Conservation (phyloP, 1,140 invertebrate genomes). For the Zaprionus davidi region DNA sequence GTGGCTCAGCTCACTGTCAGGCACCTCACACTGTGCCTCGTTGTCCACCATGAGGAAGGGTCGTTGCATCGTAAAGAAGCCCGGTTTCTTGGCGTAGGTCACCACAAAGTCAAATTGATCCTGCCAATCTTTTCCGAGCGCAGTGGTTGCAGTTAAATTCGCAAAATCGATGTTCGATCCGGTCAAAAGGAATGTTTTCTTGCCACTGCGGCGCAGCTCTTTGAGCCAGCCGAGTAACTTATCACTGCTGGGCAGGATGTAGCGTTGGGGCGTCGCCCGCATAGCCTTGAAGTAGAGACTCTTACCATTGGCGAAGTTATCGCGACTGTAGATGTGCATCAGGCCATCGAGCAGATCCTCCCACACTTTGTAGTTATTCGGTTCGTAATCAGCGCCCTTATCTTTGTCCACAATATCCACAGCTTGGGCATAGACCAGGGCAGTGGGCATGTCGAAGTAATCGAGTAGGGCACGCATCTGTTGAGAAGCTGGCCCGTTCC, state of each 20-base stretch:
- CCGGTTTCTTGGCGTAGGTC: slow-evolving; percentile 91
- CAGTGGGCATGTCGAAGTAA: slow-evolving; percentile 90
- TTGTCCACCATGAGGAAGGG: slow-evolving; percentile 86
- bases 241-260: slow-evolving; percentile 87
- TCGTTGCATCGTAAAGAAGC: slow-evolving; percentile 88
- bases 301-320: slow-evolving; percentile 86
- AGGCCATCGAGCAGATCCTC: slow-evolving; percentile 88
- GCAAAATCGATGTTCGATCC: slow-evolving; percentile 92
- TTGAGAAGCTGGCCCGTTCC: slow-evolving; percentile 87
- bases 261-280: slow-evolving; percentile 87
- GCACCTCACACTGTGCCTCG: slow-evolving; percentile 41
- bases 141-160: slow-evolving; percentile 87
- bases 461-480: slow-evolving; percentile 89
- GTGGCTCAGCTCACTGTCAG: slow-evolving; percentile 33
- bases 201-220: slow-evolving; percentile 85
- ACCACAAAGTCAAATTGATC: slow-evolving; percentile 90
- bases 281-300: slow-evolving; percentile 88
- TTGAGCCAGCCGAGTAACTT: slow-evolving; percentile 88
- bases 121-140: slow-evolving; percentile 89
- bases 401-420: slow-evolving; percentile 88
- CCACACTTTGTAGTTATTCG: slow-evolving; percentile 87
- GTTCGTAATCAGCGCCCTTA: not conserved
- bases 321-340: slow-evolving; percentile 87
- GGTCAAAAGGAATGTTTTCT: slow-evolving; percentile 90
- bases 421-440: slow-evolving; percentile 89